phyloP scores from a whole-genome alignment of 1,140 invertebrate species.

The Aphaenogaster rudis region DNA sequence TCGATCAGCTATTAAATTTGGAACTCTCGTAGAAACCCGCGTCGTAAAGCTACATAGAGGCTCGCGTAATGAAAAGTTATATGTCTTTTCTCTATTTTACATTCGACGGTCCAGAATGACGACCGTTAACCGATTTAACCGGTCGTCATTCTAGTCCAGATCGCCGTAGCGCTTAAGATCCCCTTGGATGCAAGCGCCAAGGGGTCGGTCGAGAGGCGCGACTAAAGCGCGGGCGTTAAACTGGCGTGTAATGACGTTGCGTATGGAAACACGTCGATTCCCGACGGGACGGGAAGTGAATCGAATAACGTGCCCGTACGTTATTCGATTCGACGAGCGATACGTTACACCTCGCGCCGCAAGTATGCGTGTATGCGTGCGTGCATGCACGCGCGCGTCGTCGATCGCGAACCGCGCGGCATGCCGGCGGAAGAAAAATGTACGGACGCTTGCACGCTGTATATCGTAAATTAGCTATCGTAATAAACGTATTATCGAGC shows the following conservation, averaged over 20 bases:
- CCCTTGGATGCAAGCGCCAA: neutral
- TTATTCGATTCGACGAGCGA: constrained; percentile 33
- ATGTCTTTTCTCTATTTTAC: constrained; percentile 43
- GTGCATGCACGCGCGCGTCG: neutral
- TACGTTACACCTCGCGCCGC: constrained; percentile 19
- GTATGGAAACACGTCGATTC: constrained; percentile 63
- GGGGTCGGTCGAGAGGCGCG: constrained; percentile 48
- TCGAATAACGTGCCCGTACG: constrained; percentile 46
- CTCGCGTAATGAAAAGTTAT: constrained; percentile 34
- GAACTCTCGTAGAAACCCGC: constrained; percentile 17
- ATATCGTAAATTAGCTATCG: constrained; percentile 79
- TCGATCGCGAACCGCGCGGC: neutral
- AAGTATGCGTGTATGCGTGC: neutral
- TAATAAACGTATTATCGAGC: constrained; percentile 81
- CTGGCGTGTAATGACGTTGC: constrained; percentile 75
- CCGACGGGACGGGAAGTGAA: constrained; percentile 61
- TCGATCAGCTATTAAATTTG: constrained; percentile 44
- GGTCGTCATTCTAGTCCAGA: constrained; percentile 52
- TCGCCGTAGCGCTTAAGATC: constrained; percentile 14
- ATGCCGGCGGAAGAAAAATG: constrained; percentile 9
- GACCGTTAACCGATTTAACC: constrained; percentile 61
- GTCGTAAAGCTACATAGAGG: constrained; percentile 5
- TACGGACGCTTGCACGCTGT: neutral
- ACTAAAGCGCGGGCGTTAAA: constrained; percentile 73
- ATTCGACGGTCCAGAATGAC: neutral